Base-by-base conservation (phyloP, 2,888 invertebrate species). In the Drosophila melanosoma region DNA sequence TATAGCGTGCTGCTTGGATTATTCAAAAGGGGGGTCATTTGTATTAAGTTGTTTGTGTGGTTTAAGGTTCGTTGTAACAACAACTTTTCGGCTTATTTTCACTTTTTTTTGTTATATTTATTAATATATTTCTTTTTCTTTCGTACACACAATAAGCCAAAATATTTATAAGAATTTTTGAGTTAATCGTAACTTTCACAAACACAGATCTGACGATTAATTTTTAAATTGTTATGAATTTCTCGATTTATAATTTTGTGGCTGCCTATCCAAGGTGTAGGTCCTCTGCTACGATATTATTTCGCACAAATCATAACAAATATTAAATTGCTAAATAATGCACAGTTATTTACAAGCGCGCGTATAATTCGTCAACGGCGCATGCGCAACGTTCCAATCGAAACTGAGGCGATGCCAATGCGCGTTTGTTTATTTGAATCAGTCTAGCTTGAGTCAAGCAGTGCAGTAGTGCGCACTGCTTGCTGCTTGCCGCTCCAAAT, bases 341-440 rank as follows among this genome's bases (percentile, higher is more conserved):
- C 23, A 54, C 54, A 68, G 57, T 36, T 63, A 45, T 49, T 17
- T 56, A 48, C 26, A 40, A 17, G 71, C 76, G 76, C 71, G 70
- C 70, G 33, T 40, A 29, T 15, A 36, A 23, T 42, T 60, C 52
- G 35, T 26, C 32, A 73, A 81, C 73, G 68, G 73, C 88, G 85
- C 87, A 86, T 67, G 88, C 85, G 83, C 87, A 76, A 73, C 87
- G 89, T 74, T 85, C 81, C 67, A 87, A 89, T 83, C 74, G 83
- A 89, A 85, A 87, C 89, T 87, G 78, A 87, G 69, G 65, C 74
- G 68, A 58, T 53, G 71, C 40, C 66, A 68, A 73, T 33, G 74
- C 77, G 74, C 61, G 76, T 77, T 87, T 87, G 85, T 82, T 85
- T 87, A 83, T 89, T 80, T 81, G 68, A 83, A 73, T 68, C 60